A percentile compares a stretch with the other conserved stretches of the same genome.
Conservation (phyloP, 1,140 invertebrate species). For the Drosophila melanica region DNA sequence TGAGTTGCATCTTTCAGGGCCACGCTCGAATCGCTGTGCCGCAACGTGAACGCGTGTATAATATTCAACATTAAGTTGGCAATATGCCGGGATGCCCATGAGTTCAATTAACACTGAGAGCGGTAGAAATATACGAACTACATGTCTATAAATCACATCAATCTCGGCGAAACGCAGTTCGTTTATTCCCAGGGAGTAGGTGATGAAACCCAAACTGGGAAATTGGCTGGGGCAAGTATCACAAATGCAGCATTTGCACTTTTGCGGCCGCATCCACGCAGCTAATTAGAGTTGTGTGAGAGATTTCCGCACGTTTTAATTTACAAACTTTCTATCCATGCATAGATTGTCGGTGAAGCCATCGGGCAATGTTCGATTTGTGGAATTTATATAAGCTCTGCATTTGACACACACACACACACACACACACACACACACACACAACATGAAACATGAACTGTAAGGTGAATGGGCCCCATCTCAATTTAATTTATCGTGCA, state of each 20-base stretch:
- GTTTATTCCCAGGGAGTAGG: background rate
- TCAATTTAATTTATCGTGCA: slow-evolving; percentile 75
- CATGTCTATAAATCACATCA: background rate
- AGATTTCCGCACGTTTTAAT: slow-evolving; percentile 77
- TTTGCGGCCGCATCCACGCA: slow-evolving; percentile 54
- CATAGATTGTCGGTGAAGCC: slow-evolving; percentile 22
- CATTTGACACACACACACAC: slow-evolving; percentile 15
- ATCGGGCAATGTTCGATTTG: slow-evolving; percentile 54
- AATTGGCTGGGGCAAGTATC: background rate
- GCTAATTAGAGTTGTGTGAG: slow-evolving; percentile 71
- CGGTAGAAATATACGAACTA: background rate
- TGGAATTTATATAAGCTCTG: slow-evolving; percentile 55
- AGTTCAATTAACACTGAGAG: background rate
- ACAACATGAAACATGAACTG: background rate
- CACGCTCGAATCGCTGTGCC: slow-evolving; percentile 42
- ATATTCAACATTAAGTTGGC: background rate
- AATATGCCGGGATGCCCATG: background rate
- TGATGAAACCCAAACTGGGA: background rate
- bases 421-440: slow-evolving; percentile 22
- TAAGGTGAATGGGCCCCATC: slow-evolving; percentile 20
- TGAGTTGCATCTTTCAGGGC: slow-evolving; percentile 55
- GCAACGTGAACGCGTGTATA: background rate
- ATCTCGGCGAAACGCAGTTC: background rate
- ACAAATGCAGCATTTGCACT: slow-evolving; percentile 37
- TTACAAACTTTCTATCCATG: slow-evolving; percentile 61